Evolutionary conservation across 37 sponge, comb jelly and placozoan genomes (phyloP), one percentile per base, ranked within the genome.

Genomic region (Beroe forskalii): DNA sequence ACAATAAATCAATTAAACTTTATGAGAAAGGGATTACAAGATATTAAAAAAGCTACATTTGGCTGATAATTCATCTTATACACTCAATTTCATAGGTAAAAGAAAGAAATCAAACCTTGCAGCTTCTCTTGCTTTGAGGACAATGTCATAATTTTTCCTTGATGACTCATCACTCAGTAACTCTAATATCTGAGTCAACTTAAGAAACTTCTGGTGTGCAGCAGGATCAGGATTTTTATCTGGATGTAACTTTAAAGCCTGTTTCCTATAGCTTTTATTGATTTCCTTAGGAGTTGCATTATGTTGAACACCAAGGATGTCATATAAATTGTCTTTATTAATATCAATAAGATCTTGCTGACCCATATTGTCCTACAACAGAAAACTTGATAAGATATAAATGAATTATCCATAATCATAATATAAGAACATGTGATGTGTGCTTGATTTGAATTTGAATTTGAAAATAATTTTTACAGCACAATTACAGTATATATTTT

Each of bases 211-310:
- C 27, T 80, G 12, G 31, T 80, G 86, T n/a, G 86, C 86, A 23
- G 86, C 86, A 20, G 86, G 86, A 23, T 80, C 86, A 27, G 86
- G 86, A 42, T 80, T 80, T 25, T 80, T 80, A 24, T 80, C 86
- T 12, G 86, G 86, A 80, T 80, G 86, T 6, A 48, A 3, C 33
- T 80, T 80, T 24, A 80, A 23, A 80, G 86, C 86, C 17, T 24
- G 23, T 37, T 80, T 80, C 3, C 30, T 40, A 55, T 80, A 80
- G 3, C 38, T 23, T 48, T 27, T 80, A n/a, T 41, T 48, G n/a
- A 80, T 80, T 6, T 80, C 60, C 25, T 80, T 80, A 24, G 23
- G 27, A 23, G 86, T 41, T 33, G 86, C 86, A 80, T 80, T 55
- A 44, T 44, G 48, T 42, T 32, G 14, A 40, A 80, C 86, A 23